These are phyloP conservation scores for Gymnocypris eckloni DNA, from an alignment of 2,797 vertebrate genomes.

Conservation along the genomic window DNA sequence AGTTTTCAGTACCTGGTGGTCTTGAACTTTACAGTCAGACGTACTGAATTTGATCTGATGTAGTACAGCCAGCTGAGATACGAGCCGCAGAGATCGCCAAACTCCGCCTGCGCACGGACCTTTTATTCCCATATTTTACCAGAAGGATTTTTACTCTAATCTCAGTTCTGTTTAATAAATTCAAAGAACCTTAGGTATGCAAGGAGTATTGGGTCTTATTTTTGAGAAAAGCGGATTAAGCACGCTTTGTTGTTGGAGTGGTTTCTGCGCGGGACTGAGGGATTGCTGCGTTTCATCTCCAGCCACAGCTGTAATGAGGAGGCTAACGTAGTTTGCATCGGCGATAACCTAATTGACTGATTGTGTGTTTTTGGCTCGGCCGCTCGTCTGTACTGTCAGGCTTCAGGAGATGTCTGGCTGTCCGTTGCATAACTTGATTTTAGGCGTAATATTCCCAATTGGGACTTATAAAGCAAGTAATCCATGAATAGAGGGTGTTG, in stretches of 20 bases:
- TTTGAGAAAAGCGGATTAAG: conserved; percentile 51
- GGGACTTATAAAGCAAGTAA: conserved; percentile 48
- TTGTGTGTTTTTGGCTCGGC: conserved; percentile 41
- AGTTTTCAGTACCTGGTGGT: conserved; percentile 30
- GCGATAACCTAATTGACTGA: conserved; percentile 56
- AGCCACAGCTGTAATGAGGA: conserved; percentile 55
- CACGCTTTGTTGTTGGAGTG: conserved; percentile 43
- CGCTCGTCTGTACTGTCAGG: not conserved
- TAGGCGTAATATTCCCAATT: conserved; percentile 50
- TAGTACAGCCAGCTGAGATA: conserved; percentile 27
- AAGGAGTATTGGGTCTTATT: conserved; percentile 45
- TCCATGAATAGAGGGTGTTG: conserved; percentile 48
- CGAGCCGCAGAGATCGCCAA: not conserved
- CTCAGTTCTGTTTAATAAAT: conserved; percentile 45
- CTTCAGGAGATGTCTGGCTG: conserved; percentile 35
- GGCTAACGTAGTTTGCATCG: conserved; percentile 62
- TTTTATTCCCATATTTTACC: conserved; percentile 17
- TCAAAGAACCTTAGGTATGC: conserved; percentile 50
- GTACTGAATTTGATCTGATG: conserved; percentile 14
- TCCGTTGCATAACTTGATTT: conserved; percentile 56
- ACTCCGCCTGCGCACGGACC: not conserved
- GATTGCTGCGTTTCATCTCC: conserved; percentile 54
- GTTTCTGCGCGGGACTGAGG: conserved; percentile 36
- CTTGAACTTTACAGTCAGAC: conserved; percentile 41
- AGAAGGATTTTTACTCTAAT: conserved; percentile 44